Conservation (phyloP, 2,113 vertebrate species). For the Notarius lentiginosus region DNA sequence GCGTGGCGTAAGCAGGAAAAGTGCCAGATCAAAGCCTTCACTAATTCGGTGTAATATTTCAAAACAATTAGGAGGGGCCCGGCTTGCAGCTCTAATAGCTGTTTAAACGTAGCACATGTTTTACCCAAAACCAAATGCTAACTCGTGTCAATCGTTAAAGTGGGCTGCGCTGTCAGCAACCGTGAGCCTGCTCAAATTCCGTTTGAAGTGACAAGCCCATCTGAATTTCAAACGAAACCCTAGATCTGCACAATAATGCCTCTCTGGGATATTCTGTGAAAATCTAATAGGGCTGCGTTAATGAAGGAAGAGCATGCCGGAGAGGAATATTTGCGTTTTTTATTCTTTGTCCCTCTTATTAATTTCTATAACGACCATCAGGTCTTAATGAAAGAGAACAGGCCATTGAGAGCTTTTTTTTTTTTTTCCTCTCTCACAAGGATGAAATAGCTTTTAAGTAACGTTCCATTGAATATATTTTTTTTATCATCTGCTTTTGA, state of each 20-base stretch:
- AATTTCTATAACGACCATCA: conserved; percentile 69
- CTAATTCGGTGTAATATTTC: conserved; percentile 76
- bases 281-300: conserved; percentile 72
- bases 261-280: conserved; percentile 63
- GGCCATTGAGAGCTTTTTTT: conserved; percentile 55
- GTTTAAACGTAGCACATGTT: conserved; percentile 84
- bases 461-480: conserved; percentile 65
- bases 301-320: conserved; percentile 75
- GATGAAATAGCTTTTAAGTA: conserved; percentile 67
- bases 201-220: conserved; percentile 94
- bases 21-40: conserved; percentile 75
- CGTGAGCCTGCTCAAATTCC: conserved; percentile 81
- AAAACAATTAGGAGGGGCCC: conserved; percentile 72
- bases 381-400: conserved; percentile 63
- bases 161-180: conserved; percentile 77
- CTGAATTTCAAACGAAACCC: conserved; percentile 94
- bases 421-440: conserved; percentile 52
- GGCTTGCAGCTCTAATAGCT: conserved; percentile 75
- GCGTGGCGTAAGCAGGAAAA: conserved; percentile 68
- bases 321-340: conserved; percentile 68
- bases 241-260: conserved; percentile 89
- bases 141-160: conserved; percentile 83
- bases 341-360: conserved; percentile 39
- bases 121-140: conserved; percentile 91
- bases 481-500: conserved; percentile 56